Base-by-base conservation (phyloP, 2,113 vertebrate genomes). In the Caracal caracal region DNA sequence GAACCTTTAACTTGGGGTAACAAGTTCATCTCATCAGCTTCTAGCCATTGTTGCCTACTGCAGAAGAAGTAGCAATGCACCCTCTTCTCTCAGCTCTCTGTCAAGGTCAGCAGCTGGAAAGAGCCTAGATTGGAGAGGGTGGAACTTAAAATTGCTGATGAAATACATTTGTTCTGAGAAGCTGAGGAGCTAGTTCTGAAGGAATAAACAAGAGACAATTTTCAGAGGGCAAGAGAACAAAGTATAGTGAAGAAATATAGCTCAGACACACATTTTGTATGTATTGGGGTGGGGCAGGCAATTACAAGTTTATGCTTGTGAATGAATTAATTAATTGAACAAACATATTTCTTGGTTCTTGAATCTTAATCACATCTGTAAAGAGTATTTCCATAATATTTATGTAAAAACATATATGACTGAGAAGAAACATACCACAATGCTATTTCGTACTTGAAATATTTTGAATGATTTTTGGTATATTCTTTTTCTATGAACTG, bases 311-410 rank as follows among this genome's bases (percentile, higher is more conserved):
- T 76, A 75, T 63, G 66, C 51, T 47, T 47, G 68, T 82, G 49
- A 75, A 80, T 87, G 49, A 83, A 47, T 79, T 0, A 75, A 82
- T 76, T 35, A 73, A 73, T 76, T 40, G 28, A 61, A 76, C 28
- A 73, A 90, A 11, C n/a, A 12, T 92, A 76, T 89, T 81, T 90
- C 73, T 86, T 94, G 53, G 22, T 56, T 91, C 24, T 83, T 61
- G 35, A 78, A 80, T 82, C 76, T 86, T 94, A 84, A 61, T 91
- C 49, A 91, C n/a, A 80, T 13, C 11, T n/a, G 35, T 43, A 37
- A 24, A 88, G 28, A 80, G 6, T 92, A 88, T 82, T 75, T 89
- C 47, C 26, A 59, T 53, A 81, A 51, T 40, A 86, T 80, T 76
- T 68, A 76, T 47, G 40, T 76, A 47, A 76, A 76, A 76, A 47